phyloP scores from a whole-genome alignment of 2,113 vertebrate species.

The Acrocephalus arundinaceus region DNA sequence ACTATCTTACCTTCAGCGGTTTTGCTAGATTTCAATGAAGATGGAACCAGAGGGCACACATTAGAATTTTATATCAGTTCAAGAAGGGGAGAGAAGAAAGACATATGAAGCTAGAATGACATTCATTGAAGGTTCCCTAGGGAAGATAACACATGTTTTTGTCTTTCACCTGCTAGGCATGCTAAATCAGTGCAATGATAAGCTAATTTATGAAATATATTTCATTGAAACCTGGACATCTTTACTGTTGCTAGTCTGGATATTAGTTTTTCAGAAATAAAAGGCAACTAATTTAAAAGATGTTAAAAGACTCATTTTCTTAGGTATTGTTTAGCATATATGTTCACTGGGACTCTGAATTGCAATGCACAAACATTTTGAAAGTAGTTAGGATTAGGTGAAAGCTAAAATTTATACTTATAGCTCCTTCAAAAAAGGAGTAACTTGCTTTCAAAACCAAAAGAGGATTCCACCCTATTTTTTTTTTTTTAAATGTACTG shows the following conservation, averaged over 20 bases:
- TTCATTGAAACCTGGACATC: slow-evolving; percentile 84
- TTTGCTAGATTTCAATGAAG: slow-evolving; percentile 83
- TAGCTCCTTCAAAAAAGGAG: neutral
- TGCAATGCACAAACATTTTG: slow-evolving; percentile 28
- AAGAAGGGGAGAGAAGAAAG: slow-evolving; percentile 82
- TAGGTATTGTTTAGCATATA: slow-evolving; percentile 14
- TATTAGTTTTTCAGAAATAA: slow-evolving; percentile 78
- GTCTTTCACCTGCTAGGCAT: slow-evolving; percentile 89
- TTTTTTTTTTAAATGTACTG: neutral
- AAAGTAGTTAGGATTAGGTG: neutral
- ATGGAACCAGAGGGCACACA: slow-evolving; percentile 83
- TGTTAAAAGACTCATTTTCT: slow-evolving; percentile 42
- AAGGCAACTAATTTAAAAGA: slow-evolving; percentile 61
- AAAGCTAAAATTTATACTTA: slow-evolving; percentile 38
- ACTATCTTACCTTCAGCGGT: slow-evolving; percentile 85
- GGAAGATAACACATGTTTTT: slow-evolving; percentile 89
- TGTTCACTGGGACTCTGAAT: neutral
- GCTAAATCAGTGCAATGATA: slow-evolving; percentile 88
- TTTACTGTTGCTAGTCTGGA: slow-evolving; percentile 83
- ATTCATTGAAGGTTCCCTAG: slow-evolving; percentile 85
- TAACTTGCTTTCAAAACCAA: slow-evolving; percentile 7
- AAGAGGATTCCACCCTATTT: neutral
- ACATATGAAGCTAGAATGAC: slow-evolving; percentile 87
- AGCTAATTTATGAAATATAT: slow-evolving; percentile 88
- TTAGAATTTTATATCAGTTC: slow-evolving; percentile 88